Evolutionary conservation across 2,113 vertebrate genomes (phyloP).

Genomic region (Indicator maculatus): DNA sequence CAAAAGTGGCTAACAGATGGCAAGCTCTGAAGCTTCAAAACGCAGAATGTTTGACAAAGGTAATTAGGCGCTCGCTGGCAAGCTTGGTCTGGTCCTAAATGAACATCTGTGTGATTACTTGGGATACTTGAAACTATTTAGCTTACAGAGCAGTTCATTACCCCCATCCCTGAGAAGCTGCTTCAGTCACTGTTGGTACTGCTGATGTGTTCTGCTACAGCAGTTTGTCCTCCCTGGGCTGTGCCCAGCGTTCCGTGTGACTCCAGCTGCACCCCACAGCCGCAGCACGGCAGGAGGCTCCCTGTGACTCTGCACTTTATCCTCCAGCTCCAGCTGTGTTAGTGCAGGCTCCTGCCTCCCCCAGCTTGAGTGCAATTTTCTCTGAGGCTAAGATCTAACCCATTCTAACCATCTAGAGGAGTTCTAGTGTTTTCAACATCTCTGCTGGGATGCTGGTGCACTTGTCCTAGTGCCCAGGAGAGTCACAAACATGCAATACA

Average conservation of each 20-base stretch:
- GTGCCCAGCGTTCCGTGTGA: not conserved
- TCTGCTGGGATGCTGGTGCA: not conserved
- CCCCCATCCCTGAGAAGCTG: not conserved
- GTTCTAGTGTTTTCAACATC: not conserved
- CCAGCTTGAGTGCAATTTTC: conserved; percentile 6
- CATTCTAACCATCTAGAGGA: not conserved
- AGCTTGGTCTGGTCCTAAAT: not conserved
- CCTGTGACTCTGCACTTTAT: not conserved
- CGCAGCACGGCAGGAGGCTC: not conserved
- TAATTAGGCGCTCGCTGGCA: not conserved
- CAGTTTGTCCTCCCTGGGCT: not conserved
- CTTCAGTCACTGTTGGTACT: not conserved
- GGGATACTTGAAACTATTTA: not conserved
- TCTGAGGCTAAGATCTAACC: not conserved
- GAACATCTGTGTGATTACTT: not conserved
- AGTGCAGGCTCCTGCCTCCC: not conserved
- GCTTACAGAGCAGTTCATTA: not conserved
- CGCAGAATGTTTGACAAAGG: not conserved
- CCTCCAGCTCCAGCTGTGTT: not conserved
- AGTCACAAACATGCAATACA: conserved; percentile 17
- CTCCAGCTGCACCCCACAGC: not conserved
- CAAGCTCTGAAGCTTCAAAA: not conserved
- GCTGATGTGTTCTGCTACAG: not conserved
- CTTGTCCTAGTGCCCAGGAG: not conserved
- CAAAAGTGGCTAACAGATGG: not conserved